Percentiles rank a stretch among this genome's conserved stretches.
These are phyloP conservation scores for Leiothrix lutea DNA, from an alignment of 2,113 vertebrate genomes.

Conservation along the genomic window DNA sequence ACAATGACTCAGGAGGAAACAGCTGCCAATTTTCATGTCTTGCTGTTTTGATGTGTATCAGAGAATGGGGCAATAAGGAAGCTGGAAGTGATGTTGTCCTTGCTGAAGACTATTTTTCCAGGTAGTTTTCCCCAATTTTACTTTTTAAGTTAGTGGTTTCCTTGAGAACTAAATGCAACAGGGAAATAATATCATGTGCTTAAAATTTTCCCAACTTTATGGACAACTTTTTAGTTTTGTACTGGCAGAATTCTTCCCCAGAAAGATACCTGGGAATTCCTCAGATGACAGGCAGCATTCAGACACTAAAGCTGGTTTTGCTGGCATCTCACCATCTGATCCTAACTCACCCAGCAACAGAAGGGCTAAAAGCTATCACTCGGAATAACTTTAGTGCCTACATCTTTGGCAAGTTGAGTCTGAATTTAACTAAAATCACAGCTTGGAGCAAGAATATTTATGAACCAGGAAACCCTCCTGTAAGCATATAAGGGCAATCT, in stretches of 20 bases:
- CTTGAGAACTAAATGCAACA: neutral
- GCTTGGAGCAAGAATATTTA: constrained; percentile 38
- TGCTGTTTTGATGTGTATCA: neutral
- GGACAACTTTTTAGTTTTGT: neutral
- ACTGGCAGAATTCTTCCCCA: neutral
- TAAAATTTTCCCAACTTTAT: neutral
- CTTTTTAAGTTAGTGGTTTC: neutral
- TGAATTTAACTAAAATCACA: constrained; percentile 42
- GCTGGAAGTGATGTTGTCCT: neutral
- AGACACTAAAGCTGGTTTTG: neutral
- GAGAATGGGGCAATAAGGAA: neutral
- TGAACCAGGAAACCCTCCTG: constrained; percentile 33
- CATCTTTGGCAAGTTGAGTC: neutral
- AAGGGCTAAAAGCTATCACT: constrained; percentile 33
- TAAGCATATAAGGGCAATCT: neutral
- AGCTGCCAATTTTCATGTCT: neutral
- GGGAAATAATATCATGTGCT: neutral
- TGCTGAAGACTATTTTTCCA: neutral
- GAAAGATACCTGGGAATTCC: neutral
- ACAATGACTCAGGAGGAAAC: neutral
- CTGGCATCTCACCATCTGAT: constrained; percentile 5
- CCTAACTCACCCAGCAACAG: neutral
- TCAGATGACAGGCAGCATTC: neutral
- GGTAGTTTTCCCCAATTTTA: neutral
- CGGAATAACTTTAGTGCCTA: constrained; percentile 6